These are phyloP conservation scores for Eurois occulta DNA, from an alignment of 2,888 invertebrate genomes.

Conservation along the genomic window DNA sequence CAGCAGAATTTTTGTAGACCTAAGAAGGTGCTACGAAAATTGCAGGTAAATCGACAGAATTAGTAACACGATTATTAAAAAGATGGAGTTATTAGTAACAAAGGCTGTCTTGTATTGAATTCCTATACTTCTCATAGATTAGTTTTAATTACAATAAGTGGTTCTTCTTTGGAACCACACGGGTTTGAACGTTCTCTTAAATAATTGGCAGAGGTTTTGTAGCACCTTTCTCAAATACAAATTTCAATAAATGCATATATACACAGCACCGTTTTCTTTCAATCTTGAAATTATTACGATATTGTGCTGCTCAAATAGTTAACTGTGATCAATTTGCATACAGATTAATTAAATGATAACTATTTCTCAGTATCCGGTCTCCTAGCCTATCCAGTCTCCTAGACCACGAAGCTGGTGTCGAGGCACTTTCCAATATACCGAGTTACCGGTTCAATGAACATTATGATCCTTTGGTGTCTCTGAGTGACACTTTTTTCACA, in stretches of 20 bases:
- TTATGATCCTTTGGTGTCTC: conserved; percentile 27
- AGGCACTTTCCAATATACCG: conserved; percentile 56
- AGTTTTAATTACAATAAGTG: neutral
- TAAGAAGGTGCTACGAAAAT: neutral
- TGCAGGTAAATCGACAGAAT: neutral
- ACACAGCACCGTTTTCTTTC: neutral
- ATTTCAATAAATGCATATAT: neutral
- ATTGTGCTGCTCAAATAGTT: neutral
- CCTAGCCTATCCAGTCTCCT: conserved; percentile 40
- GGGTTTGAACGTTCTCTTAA: neutral
- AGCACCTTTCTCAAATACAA: neutral
- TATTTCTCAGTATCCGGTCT: conserved; percentile 8
- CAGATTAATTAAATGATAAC: neutral
- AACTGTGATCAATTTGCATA: neutral
- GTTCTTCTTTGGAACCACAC: neutral
- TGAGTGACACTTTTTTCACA: conserved; percentile 30
- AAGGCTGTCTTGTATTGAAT: neutral
- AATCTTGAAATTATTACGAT: neutral
- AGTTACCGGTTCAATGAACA: conserved; percentile 51
- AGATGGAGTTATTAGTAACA: neutral
- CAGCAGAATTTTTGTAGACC: neutral
- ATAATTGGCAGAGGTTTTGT: neutral
- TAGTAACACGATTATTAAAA: neutral
- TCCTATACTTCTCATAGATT: neutral
- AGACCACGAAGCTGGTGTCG: conserved; percentile 17